phyloP scores from a whole-genome alignment of 2,113 vertebrate species.

The Coregonus clupeaformis region DNA sequence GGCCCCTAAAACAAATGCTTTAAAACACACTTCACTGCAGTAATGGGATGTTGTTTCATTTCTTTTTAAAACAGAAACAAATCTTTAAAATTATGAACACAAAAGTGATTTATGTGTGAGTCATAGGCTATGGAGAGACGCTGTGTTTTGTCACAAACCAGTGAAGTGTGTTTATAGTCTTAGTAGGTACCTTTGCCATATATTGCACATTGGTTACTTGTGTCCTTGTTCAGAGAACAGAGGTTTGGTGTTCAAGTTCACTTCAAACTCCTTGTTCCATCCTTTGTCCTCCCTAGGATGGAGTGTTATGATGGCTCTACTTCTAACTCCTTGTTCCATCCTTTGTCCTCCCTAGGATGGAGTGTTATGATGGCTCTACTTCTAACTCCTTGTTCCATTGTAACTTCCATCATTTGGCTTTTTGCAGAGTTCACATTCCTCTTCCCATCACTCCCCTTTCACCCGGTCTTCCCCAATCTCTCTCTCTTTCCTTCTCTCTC shows the following conservation, averaged over 20 bases:
- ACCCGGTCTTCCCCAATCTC: slow-evolving; percentile 3
- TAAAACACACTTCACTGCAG: slow-evolving; percentile 39
- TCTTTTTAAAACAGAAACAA: slow-evolving; percentile 18
- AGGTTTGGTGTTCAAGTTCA: neutral
- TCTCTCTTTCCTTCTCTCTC: neutral
- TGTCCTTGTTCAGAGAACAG: neutral
- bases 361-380: neutral
- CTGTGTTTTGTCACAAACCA: slow-evolving; percentile 25
- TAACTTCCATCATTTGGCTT: neutral
- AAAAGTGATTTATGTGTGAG: slow-evolving; percentile 27
- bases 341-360: no score
- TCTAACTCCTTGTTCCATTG: neutral
- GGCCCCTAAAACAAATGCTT: slow-evolving; percentile 45
- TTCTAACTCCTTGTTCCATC: neutral
- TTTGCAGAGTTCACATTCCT: slow-evolving; percentile 2
- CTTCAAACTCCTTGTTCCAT: neutral
- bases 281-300: no score
- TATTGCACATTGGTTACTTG: slow-evolving; percentile 64
- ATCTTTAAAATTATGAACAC: slow-evolving; percentile 11
- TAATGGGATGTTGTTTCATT: slow-evolving; percentile 34
- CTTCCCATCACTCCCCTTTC: neutral
- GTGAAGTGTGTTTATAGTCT: slow-evolving; percentile 13
- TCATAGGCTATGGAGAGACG: slow-evolving; percentile 7
- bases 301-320: neutral
- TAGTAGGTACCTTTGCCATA: slow-evolving; percentile 43